A percentile compares a stretch with the other conserved stretches of the same genome.
Evolutionary conservation across 2,797 vertebrate genomes (phyloP).

Genomic region (Nyctalus aviator): DNA sequence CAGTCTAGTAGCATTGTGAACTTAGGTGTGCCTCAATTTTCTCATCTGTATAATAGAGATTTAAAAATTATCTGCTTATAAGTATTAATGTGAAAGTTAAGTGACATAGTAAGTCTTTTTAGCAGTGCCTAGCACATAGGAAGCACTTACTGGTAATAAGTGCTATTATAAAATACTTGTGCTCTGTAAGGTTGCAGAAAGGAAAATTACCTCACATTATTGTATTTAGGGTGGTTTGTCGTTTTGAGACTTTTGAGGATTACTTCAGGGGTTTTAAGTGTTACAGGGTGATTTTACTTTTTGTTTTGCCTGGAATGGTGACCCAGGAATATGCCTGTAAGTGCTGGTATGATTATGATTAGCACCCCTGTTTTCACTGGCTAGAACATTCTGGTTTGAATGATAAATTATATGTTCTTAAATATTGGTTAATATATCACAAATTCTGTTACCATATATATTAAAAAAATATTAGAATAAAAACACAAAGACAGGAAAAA

Average conservation of each 20-base stretch:
- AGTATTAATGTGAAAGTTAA: constrained; percentile 15
- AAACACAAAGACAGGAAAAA: constrained; percentile 25
- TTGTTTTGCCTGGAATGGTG: not conserved
- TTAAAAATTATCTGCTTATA: constrained; percentile 27
- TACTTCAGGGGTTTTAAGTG: constrained; percentile 38
- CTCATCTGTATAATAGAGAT: constrained; percentile 2
- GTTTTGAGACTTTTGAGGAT: constrained; percentile 50
- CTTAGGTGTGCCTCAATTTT: constrained; percentile 17
- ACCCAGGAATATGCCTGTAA: not conserved
- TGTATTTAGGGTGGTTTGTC: constrained; percentile 16
- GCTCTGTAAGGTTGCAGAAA: constrained; percentile 17
- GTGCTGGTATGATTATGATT: not conserved
- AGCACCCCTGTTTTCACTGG: not conserved
- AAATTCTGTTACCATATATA: constrained; percentile 13
- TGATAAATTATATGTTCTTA: not conserved
- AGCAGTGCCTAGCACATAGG: not conserved
- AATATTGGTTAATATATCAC: not conserved
- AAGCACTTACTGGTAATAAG: constrained; percentile 1
- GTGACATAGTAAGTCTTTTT: constrained; percentile 38
- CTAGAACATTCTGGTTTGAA: not conserved
- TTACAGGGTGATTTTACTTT: not conserved
- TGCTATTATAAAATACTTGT: constrained; percentile 23
- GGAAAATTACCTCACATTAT: not conserved
- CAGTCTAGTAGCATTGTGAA: not conserved
- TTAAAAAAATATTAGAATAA: constrained; percentile 26